A percentile compares a stretch with the other conserved stretches of the same genome.
Conservation (phyloP, 1,140 invertebrate genomes). For the Tetramorium parvispinum region DNA sequence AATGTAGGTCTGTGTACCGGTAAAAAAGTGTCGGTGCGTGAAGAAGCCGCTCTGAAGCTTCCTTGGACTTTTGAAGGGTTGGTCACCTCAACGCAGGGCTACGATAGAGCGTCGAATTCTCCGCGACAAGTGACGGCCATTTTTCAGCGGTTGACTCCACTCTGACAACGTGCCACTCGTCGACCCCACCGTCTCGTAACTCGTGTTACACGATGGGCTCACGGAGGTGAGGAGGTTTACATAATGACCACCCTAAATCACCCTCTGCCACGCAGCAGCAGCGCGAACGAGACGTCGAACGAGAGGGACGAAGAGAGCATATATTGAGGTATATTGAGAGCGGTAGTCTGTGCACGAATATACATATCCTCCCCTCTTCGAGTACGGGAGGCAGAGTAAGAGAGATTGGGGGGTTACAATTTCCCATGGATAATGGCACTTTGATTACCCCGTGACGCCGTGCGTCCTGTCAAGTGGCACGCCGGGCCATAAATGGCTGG, state of each 20-base stretch:
- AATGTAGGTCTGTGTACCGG: neutral
- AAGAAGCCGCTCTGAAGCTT: neutral
- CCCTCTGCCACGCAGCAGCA: constrained; percentile 38
- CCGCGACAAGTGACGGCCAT: constrained; percentile 71
- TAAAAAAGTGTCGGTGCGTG: neutral
- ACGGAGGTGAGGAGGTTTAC: constrained; percentile 62
- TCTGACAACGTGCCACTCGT: constrained; percentile 79
- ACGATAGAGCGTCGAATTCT: constrained; percentile 55
- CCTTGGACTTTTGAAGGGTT: neutral
- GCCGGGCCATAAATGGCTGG: constrained; percentile 74
- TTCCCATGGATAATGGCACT: constrained; percentile 85
- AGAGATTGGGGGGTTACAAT: constrained; percentile 79
- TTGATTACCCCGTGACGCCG: constrained; percentile 84
- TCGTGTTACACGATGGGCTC: constrained; percentile 50
- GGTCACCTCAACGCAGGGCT: neutral
- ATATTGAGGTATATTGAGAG: constrained; percentile 40
- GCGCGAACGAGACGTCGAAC: constrained; percentile 23
- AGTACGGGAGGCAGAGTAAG: constrained; percentile 46
- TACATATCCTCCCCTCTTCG: constrained; percentile 50
- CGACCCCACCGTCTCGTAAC: constrained; percentile 69
- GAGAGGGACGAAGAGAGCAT: constrained; percentile 30
- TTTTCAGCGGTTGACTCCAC: constrained; percentile 82
- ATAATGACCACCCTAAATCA: constrained; percentile 66
- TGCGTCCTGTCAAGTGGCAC: constrained; percentile 82
- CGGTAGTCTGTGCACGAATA: constrained; percentile 45